Conservation (phyloP, 2,797 vertebrate genomes). For the Geotrypetes seraphini region DNA sequence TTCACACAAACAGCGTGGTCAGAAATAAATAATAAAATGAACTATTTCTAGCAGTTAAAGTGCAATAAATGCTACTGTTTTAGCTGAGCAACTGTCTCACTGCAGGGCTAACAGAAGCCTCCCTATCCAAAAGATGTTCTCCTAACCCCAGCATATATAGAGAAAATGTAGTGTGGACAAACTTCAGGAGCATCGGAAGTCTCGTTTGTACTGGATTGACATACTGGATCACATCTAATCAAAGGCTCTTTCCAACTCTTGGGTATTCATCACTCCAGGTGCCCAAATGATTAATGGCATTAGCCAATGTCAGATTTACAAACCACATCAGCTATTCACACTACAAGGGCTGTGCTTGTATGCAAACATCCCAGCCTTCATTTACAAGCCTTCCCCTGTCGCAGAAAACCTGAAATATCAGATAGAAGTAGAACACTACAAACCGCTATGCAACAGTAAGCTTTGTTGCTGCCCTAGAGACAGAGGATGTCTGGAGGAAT, state of each 20-base stretch:
- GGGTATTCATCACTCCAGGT: constrained; percentile 56
- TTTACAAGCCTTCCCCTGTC: constrained; percentile 39
- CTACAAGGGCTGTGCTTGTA: constrained; percentile 57
- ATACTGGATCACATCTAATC: constrained; percentile 59
- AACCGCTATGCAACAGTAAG: constrained; percentile 13
- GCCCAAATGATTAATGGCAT: constrained; percentile 62
- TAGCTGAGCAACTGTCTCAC: no score
- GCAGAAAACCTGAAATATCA: constrained; percentile 58
- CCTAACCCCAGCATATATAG: no score
- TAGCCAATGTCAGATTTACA: constrained; percentile 52
- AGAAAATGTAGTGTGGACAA: no score
- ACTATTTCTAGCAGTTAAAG: no score
- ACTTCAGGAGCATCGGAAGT: no score
- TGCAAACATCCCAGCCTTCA: constrained; percentile 26
- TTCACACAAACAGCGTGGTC: no score
- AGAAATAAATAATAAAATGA: no score
- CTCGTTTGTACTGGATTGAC: no score
- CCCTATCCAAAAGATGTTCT: no score
- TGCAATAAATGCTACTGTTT: no score
- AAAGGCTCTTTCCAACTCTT: constrained; percentile 65
- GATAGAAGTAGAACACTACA: constrained; percentile 66
- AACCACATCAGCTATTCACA: constrained; percentile 43
- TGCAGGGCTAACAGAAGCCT: no score
- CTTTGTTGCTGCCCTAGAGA: constrained; percentile 12
- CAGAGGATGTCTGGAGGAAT: constrained; percentile 1